Evolutionary conservation across 2,888 invertebrate genomes (phyloP), one percentile per base, ranked within the genome.

Genomic region (Eucera pruinosa): DNA sequence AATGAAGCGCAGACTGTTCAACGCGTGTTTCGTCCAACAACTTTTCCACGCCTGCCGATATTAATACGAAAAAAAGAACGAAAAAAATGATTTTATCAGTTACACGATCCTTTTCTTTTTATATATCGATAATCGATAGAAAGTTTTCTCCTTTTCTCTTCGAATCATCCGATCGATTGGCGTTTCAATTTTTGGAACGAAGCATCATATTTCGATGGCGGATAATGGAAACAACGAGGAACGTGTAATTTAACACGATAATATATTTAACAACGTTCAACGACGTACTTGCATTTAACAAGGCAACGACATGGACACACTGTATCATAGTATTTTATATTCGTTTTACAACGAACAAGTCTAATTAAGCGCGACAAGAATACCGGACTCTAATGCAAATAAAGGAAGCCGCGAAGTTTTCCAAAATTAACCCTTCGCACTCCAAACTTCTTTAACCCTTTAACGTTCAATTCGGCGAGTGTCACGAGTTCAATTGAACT

Each of bases 211-310:
- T n/a, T n/a, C n/a, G n/a, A n/a, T n/a, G n/a, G n/a, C n/a, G n/a
- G n/a, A n/a, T n/a, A n/a, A n/a, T n/a, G n/a, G n/a, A n/a, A n/a
- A n/a, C n/a, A n/a, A n/a, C n/a, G n/a, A n/a, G n/a, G n/a, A n/a
- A n/a, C n/a, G 11, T 2, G 50, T 18, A 62, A 62, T 25, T 27
- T 39, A 55, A 39, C 15, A 50, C 36, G 48, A n/a, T 45, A 64
- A 64, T 69, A 68, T 52, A 69, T 64, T 69, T 52, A 45, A n/a
- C n/a, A n/a, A 64, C 36, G 45, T 64, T 64, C 65, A 69, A 61
- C 23, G 54, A 69, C 64, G 41, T 64, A 64, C 54, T 64, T 64
- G 55, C 39, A 55, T 55, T 39, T 39, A 69, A 64, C 45, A 30
- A 64, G n/a, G 52, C 52, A 50, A 52, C 45, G 41, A 45, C 52